These are phyloP conservation scores for Aporrectodea caliginosa DNA, from an alignment of 1,140 invertebrate species.

Conservation along the genomic window DNA sequence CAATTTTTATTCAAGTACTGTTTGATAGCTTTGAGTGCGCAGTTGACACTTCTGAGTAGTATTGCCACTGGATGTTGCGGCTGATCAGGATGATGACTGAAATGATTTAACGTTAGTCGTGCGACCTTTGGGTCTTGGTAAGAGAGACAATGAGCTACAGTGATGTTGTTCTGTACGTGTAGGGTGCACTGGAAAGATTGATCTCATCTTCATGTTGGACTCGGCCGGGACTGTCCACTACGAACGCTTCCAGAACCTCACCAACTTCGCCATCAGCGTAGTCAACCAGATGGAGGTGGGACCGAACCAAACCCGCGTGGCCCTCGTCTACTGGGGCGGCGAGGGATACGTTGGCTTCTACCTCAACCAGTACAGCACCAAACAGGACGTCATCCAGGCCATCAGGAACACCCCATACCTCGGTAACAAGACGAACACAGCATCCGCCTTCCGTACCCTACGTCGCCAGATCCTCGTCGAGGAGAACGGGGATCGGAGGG, in stretches of 20 bases:
- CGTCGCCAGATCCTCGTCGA: constrained; percentile 21
- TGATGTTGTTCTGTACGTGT: no score
- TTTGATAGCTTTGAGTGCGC: no score
- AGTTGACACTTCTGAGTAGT: no score
- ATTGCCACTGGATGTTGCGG: no score
- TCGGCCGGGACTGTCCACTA: constrained; percentile 6
- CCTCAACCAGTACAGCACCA: constrained; percentile 22
- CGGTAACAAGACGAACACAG: constrained; percentile 25
- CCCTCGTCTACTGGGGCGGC: constrained; percentile 9
- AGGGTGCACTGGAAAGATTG: constrained; percentile 24
- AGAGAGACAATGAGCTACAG: no score
- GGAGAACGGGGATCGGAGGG: constrained; percentile 21
- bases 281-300: background rate
- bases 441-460: constrained; percentile 14
- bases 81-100: no score
- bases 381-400: constrained; percentile 27
- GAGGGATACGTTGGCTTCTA: constrained; percentile 23
- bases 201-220: constrained; percentile 25
- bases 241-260: constrained; percentile 13
- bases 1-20: no score
- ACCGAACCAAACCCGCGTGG: background rate
- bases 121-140: no score
- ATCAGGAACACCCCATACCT: constrained; percentile 20
- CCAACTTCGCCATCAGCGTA: background rate
- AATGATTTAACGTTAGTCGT: no score